phyloP scores from a whole-genome alignment of 1,140 invertebrate genomes.

The Aphaenogaster rudis region DNA sequence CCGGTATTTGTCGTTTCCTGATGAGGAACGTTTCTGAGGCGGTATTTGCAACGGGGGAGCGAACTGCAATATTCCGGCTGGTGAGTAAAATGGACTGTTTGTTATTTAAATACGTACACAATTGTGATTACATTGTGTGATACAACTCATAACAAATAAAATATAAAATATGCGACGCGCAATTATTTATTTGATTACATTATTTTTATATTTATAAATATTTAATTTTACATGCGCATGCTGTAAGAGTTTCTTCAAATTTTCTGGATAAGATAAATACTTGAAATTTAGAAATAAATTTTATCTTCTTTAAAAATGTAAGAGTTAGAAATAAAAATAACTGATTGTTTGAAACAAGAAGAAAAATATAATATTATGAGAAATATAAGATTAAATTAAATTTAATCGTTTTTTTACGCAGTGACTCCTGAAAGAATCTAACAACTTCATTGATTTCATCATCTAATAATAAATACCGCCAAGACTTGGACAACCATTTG shows the following conservation, averaged over 20 bases:
- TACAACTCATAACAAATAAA: too few relatives aligned
- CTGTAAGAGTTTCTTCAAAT: too few relatives aligned
- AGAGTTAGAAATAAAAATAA: not conserved
- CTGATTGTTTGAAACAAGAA: not conserved
- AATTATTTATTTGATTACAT: too few relatives aligned
- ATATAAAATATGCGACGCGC: too few relatives aligned
- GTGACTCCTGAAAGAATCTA: not conserved
- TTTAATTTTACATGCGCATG: too few relatives aligned
- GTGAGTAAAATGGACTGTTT: not conserved
- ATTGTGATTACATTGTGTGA: not conserved
- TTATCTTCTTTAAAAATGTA: not conserved
- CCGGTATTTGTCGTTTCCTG: not conserved
- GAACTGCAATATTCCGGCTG: not conserved
- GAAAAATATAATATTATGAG: not conserved
- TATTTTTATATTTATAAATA: too few relatives aligned
- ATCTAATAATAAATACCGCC: not conserved
- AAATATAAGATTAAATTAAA: slow-evolving; percentile 10
- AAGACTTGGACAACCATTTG: not conserved
- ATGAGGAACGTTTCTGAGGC: not conserved
- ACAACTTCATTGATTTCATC: not conserved
- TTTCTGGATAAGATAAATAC: too few relatives aligned
- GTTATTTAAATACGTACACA: not conserved
- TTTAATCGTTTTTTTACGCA: not conserved
- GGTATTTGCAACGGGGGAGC: not conserved
- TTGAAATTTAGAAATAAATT: not conserved